Conservation (phyloP, 2,113 vertebrate genomes). For the Indri indri region DNA sequence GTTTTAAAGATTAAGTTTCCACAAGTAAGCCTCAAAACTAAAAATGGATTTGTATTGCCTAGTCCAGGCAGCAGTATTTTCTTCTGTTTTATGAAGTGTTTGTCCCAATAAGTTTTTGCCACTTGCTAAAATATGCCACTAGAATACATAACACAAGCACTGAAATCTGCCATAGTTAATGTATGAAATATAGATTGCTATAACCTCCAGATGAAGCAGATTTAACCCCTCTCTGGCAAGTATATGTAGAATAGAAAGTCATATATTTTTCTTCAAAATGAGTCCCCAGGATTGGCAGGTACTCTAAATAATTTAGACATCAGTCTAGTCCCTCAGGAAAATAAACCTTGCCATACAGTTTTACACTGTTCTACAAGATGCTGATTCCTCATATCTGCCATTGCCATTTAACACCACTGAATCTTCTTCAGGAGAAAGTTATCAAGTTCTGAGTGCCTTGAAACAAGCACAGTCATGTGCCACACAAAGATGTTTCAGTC, state of each 20-base stretch:
- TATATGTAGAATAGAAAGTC: neutral
- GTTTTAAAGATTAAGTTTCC: neutral
- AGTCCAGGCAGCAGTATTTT: neutral
- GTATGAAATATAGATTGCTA: neutral
- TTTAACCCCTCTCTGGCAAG: neutral
- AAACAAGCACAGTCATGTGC: neutral
- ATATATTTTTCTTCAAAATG: neutral
- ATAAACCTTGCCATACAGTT: neutral
- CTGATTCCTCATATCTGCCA: neutral
- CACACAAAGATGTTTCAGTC: too few species aligned
- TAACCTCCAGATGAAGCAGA: neutral
- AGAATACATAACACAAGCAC: neutral
- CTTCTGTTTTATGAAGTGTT: neutral
- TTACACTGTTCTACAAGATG: neutral
- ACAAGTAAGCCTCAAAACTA: neutral
- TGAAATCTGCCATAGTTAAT: neutral
- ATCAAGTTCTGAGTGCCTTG: neutral
- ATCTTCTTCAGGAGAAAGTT: neutral
- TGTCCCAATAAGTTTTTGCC: neutral
- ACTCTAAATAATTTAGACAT: neutral
- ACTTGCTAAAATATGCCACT: neutral
- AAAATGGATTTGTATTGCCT: neutral
- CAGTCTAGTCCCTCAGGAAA: neutral
- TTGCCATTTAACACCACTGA: neutral
- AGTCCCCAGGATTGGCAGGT: neutral